Evolutionary conservation across 2,113 vertebrate genomes (phyloP).

Genomic region (Fulmarus glacialis): DNA sequence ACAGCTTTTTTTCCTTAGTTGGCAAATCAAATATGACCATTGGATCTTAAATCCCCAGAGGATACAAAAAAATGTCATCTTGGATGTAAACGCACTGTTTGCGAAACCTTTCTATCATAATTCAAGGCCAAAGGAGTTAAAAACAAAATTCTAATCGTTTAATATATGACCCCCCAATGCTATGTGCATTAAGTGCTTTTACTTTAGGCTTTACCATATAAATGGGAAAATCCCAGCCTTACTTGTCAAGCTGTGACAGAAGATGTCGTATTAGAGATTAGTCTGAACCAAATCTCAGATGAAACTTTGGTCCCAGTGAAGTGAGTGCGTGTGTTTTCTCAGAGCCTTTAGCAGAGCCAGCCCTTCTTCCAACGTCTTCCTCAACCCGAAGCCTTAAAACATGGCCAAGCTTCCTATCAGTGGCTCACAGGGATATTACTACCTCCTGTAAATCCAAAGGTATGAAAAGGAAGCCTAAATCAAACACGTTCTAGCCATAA

Average conservation of each 20-base stretch:
- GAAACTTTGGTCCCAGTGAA: background rate
- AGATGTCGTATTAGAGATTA: background rate
- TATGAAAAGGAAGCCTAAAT: background rate
- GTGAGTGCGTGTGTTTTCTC: background rate
- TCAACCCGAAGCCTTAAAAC: background rate
- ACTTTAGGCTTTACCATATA: background rate
- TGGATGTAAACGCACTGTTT: background rate
- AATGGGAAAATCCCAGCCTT: background rate
- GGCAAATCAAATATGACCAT: background rate
- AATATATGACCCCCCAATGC: background rate
- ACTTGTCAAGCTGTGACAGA: background rate
- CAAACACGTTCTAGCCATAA: background rate
- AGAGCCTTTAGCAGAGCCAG: background rate
- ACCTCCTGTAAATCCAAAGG: background rate
- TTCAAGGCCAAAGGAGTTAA: background rate
- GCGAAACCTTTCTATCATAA: background rate
- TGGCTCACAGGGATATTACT: background rate
- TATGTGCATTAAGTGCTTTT: background rate
- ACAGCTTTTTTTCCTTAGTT: background rate
- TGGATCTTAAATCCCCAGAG: background rate
- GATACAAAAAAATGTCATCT: background rate
- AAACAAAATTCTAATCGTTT: background rate
- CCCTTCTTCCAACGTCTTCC: background rate
- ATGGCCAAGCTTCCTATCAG: fast-evolving
- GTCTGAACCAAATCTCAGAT: background rate